Evolutionary conservation across 2,888 invertebrate genomes (phyloP), one percentile per base, ranked within the genome.

Genomic region (Drosophila prostipennis): DNA sequence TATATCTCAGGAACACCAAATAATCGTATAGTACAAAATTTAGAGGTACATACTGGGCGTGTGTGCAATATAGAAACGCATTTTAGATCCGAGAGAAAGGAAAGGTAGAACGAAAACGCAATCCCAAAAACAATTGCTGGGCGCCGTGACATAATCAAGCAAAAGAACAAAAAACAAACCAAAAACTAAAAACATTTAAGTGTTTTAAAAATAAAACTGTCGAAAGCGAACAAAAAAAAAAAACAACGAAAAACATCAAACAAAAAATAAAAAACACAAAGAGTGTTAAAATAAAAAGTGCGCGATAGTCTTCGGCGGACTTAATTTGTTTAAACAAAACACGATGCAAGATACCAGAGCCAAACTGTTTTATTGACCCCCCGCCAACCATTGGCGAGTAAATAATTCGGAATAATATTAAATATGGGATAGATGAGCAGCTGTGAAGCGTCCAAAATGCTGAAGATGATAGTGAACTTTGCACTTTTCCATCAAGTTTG

Each of bases 101-200:
- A 19, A 19, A 19, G 51, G 11, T 34, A 37, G 34, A 39, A 42
- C 19, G n/a, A 57, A 57, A 63, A 53, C 46, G 14, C 53, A 64
- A 34, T 36, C 29, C 43, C 26, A 70, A 77, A 43, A 43, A 72
- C 74, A 80, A 76, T 72, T 78, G 74, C 64, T 63, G 68, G 79
- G 40, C 52, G 51, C 59, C 68, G 85, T 83, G 82, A 83, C 87
- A 83, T 89, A 83, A 82, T 87, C 61, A 63, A 16, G 13, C 37
- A 36, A 60, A 29, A 23, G 61, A 59, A 10, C 5, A 37, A 16
- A 55, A 32, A 40, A 51, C 40, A 13, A 77, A 55, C n/a, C 42
- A 14, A 68, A 57, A 45, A 58, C 52, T 56, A 60, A 54, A 49
- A 58, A 72, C 72, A 60, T 49, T 70, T 57, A 73, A 72, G 60